Conservation (phyloP, 2,888 invertebrate genomes). For the Agonopterix alstromeriana region DNA sequence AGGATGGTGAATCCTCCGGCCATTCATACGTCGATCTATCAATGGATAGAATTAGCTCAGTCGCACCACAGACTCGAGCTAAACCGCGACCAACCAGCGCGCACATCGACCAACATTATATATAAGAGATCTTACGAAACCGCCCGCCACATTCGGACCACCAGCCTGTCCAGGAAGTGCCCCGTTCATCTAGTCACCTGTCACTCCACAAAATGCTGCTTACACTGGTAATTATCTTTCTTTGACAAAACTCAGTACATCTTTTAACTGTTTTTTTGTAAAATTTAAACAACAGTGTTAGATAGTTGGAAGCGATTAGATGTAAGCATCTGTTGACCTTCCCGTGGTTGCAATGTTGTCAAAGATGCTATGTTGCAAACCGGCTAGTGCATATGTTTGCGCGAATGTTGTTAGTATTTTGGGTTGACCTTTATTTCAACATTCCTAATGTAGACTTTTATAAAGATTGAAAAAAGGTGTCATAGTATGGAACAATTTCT, state of each 20-base stretch:
- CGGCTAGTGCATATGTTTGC: slow-evolving; percentile 24
- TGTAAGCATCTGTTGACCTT: slow-evolving; percentile 25
- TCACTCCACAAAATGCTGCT: slow-evolving; percentile 47
- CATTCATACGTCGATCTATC: slow-evolving; percentile 59
- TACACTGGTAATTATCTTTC: slow-evolving; percentile 37
- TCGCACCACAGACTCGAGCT: slow-evolving; percentile 45
- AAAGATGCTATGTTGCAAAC: slow-evolving; percentile 36
- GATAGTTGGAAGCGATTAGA: slow-evolving; percentile 18
- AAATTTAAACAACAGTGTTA: slow-evolving; percentile 2
- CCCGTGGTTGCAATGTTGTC: slow-evolving; percentile 25
- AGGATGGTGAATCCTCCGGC: slow-evolving; percentile 33
- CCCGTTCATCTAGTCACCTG: slow-evolving; percentile 41
- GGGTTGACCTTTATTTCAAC: slow-evolving; percentile 21
- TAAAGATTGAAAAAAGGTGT: no score
- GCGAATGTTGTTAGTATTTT: slow-evolving; percentile 23
- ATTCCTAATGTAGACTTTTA: no score
- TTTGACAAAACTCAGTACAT: not conserved
- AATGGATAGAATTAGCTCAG: slow-evolving; percentile 60
- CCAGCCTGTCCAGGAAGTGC: slow-evolving; percentile 67
- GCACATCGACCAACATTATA: slow-evolving; percentile 51
- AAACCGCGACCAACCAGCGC: slow-evolving; percentile 35
- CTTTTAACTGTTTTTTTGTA: not conserved
- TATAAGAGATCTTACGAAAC: slow-evolving; percentile 71
- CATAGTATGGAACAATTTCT: no score
- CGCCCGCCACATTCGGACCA: slow-evolving; percentile 65